Conservation (phyloP, 2,888 invertebrate species). For the Microctonus aethiopoides region DNA sequence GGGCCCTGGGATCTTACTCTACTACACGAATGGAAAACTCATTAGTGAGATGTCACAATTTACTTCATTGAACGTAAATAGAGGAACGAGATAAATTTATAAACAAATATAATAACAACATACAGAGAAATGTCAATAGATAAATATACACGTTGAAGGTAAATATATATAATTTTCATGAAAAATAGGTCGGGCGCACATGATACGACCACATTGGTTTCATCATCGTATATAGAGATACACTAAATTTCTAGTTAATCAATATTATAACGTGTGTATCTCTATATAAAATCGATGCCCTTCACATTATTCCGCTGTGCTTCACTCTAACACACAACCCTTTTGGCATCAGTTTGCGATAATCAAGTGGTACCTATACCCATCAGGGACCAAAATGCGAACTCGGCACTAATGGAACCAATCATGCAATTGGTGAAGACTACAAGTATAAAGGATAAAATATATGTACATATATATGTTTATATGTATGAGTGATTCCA, state of each 20-base stretch:
- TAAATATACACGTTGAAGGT: conserved; percentile 20
- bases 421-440: conserved; percentile 12
- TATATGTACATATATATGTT: background rate
- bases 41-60: conserved; percentile 29
- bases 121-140: too few species aligned
- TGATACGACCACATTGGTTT: conserved; percentile 23
- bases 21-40: conserved; percentile 24
- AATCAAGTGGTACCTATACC: conserved; percentile 21
- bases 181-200: conserved; percentile 20
- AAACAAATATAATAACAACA: background rate
- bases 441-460: conserved; percentile 8
- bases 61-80: background rate
- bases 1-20: too few species aligned
- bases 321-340: background rate
- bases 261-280: too few species aligned
- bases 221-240: too few species aligned
- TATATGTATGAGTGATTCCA: background rate
- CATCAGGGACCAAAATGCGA: background rate
- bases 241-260: too few species aligned
- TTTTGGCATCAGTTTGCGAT: conserved; percentile 4
- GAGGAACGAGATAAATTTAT: background rate
- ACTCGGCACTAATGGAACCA: conserved; percentile 37
- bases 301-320: conserved; percentile 2
- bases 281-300: background rate
- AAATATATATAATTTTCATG: conserved; percentile 33